Base-by-base conservation (phyloP, 2,888 invertebrate genomes). In the Malthinus seriepunctatus region DNA sequence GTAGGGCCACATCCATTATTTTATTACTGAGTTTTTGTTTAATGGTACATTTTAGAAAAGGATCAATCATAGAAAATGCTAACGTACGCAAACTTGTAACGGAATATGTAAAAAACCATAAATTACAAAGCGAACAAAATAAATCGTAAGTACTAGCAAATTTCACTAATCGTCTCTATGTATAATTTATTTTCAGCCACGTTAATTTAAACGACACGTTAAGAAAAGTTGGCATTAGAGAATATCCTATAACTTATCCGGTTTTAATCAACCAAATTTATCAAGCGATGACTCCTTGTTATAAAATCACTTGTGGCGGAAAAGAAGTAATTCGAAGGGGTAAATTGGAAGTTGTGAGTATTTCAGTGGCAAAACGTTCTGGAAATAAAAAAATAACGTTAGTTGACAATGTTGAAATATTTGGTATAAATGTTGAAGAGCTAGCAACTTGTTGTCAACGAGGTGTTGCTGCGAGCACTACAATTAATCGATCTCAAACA, bases 361-460 rank as follows among this genome's bases (percentile, higher is more conserved):
- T 96, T 80, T 85, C 85, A 10, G 85, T 93, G 5, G 88, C 86
- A 12, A 87, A 86, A n/a, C 80, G 95, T 58, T 86, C 89, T 14
- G 90, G 92, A 14, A 93, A 93, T 75, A 96, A 96, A 76, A 95
- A 94, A 84, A 95, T 91, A 51, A 97, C 97, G 1, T 78, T 96
- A 49, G 86, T 97, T 1, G 92, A 93, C 67, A 95, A 97, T 80
- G 83, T 97, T 72, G 93, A 95, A 73, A 80, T 86, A 57, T 97
- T 88, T 78, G 95, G 95, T 31, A 91, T 97, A 69, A 88, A 87
- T 68, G 81, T 93, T 58, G 78, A 84, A 23, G 88, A 89, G 71
- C 89, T 97, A 76, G 88, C 90, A 11, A 89, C 89, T 73, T 85
- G 86, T 67, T 91, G 95, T 71, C 95, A 95, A 79, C 85, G 86